Percentiles rank a stretch among this genome's conserved stretches.
These are phyloP conservation scores for Cephus pulcher DNA, from an alignment of 2,888 invertebrate species.

Conservation along the genomic window DNA sequence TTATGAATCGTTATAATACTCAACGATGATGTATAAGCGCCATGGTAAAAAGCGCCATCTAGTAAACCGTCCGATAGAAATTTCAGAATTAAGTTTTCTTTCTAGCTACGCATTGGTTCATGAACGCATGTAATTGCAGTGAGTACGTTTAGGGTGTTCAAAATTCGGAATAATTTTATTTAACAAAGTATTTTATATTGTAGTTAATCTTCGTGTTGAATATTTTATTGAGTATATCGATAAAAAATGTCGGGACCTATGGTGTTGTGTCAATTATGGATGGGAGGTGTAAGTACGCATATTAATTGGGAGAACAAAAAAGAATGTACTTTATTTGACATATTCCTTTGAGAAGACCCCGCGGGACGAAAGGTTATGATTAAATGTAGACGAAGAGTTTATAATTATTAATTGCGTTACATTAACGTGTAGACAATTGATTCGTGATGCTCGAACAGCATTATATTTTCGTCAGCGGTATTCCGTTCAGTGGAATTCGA, in stretches of 20 bases:
- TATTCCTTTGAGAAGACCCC: not conserved
- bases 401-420: not conserved
- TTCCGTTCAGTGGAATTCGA: not conserved
- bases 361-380: not conserved
- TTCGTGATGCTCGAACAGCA: not conserved
- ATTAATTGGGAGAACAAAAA: not conserved
- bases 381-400: not conserved
- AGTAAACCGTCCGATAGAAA: not conserved
- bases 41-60: not conserved
- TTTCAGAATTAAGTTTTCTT: not conserved
- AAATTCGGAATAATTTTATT: not conserved
- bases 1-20: not conserved
- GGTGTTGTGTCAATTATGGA: constrained; percentile 83
- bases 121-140: not conserved
- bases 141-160: not conserved
- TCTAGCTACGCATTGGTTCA: not conserved
- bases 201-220: not conserved
- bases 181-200: not conserved
- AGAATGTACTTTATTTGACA: not conserved
- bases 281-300: constrained; percentile 83
- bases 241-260: constrained; percentile 57
- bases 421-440: not conserved
- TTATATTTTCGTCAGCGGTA: not conserved
- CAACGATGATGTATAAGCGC: not conserved
- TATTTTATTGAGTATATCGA: not conserved